Conservation (phyloP, 2,888 invertebrate species). For the Patella ulyssiponensis region DNA sequence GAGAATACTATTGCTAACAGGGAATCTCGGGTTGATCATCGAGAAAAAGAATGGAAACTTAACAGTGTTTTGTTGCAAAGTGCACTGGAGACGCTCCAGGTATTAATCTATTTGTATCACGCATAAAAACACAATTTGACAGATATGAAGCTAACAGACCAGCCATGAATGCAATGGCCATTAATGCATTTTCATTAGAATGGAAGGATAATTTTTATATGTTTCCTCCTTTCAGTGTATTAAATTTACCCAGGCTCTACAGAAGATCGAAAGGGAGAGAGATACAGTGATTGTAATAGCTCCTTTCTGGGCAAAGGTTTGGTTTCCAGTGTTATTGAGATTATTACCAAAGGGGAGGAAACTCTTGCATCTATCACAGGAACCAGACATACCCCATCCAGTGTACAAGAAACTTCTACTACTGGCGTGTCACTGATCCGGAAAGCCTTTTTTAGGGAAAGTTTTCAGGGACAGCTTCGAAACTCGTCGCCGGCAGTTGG, state of each 20-base stretch:
- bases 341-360: slow-evolving; percentile 15
- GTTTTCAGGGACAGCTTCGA: no score
- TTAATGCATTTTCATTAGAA: no score
- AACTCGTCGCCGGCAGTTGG: no score
- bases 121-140: slow-evolving; percentile 23
- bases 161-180: no score
- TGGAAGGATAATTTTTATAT: no score
- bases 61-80: slow-evolving; percentile 13
- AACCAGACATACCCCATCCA: not conserved
- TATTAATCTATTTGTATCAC: slow-evolving; percentile 34
- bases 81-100: not conserved
- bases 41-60: slow-evolving; percentile 29
- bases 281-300: not conserved
- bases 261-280: no score
- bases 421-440: no score
- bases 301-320: slow-evolving; percentile 23
- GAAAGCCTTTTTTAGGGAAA: no score
- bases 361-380: slow-evolving; percentile 8
- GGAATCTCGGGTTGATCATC: slow-evolving; percentile 3
- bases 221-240: no score
- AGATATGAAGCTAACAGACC: slow-evolving; percentile 26
- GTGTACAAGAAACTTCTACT: no score
- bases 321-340: not conserved
- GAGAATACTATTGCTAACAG: slow-evolving; percentile 24
- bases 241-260: no score